Evolutionary conservation across 1,140 invertebrate species (phyloP), one percentile per base, ranked within the genome.

Genomic region (Melipona quadrifasciata): DNA sequence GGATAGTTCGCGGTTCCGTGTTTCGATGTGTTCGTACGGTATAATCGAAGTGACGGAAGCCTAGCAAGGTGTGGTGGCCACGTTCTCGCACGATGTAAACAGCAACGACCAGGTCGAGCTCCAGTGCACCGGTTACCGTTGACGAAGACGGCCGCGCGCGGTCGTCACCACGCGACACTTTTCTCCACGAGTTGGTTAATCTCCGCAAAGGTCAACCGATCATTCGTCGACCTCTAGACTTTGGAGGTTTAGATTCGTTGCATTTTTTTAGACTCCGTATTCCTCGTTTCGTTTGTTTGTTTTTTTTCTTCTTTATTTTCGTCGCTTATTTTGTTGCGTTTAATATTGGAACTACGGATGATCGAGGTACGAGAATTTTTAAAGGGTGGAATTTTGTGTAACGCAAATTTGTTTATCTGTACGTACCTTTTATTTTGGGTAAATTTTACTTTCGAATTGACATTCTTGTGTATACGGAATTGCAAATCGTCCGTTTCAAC

Each of bases 31-130:
- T 89, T 82, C 39, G 39, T 47, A 47, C 39, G 55, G 87, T 90
- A 86, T 78, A 91, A 84, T 82, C 71, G 87, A 90, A 88, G 87
- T 80, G 81, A 90, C 89, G 83, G 91, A 92, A 91, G 90, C 90
- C 90, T 72, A 81, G 84, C 76, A 91, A 92, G 88, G 89, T 88
- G 90, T 85, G 87, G 84, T 87, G 87, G 58, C 82, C 90, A 91
- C 82, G 74, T 85, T 88, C 86, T 86, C 88, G 75, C 84, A 74
- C 80, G 85, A 83, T 89, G 90, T 90, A 92, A 92, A 92, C 88
- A 87, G 75, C 84, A 73, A 47, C 79, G 74, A 47, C 74, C 85
- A 80, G 82, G 76, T 80, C 82, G 87, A 58, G 85, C 89, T 88
- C 86, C 87, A 92, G 91, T 93, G 84, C 80, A 91, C 85, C 85